phyloP scores from a whole-genome alignment of 2,113 vertebrate species.

The Xiphophorus maculatus region DNA sequence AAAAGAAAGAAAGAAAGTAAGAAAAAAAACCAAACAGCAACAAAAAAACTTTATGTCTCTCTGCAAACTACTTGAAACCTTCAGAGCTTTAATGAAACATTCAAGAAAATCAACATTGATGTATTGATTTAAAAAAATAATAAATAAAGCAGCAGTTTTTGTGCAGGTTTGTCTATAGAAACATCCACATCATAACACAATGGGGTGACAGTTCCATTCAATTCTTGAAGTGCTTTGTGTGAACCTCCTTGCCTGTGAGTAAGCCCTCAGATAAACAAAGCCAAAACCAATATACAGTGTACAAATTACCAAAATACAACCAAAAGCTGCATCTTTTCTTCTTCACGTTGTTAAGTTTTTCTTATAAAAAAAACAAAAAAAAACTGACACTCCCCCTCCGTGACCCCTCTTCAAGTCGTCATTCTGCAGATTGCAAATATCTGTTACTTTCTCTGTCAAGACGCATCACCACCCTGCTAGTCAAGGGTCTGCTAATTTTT shows the following conservation, averaged over 20 bases:
- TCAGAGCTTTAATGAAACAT: slow-evolving; percentile 82
- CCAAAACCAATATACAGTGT: slow-evolving; percentile 63
- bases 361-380: slow-evolving; percentile 6
- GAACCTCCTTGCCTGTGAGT: slow-evolving; percentile 67
- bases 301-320: slow-evolving; percentile 79
- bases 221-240: slow-evolving; percentile 38
- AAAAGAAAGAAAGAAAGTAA: slow-evolving; percentile 14
- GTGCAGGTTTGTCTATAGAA: slow-evolving; percentile 34
- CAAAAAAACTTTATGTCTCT: slow-evolving; percentile 49
- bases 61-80: slow-evolving; percentile 80
- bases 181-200: slow-evolving; percentile 31
- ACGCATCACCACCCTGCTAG: slow-evolving; percentile 64
- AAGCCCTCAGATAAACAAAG: slow-evolving; percentile 62
- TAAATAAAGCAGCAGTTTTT: slow-evolving; percentile 41
- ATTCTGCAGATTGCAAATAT: slow-evolving; percentile 35
- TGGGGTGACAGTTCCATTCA: slow-evolving; percentile 61
- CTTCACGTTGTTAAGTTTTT: slow-evolving; percentile 33
- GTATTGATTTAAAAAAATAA: slow-evolving; percentile 48
- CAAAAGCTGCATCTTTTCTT: slow-evolving; percentile 69
- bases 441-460: slow-evolving; percentile 49
- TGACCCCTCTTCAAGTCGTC: slow-evolving; percentile 5
- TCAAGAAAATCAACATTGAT: slow-evolving; percentile 56
- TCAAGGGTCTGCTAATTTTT: slow-evolving; percentile 57
- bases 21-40: slow-evolving; percentile 3
- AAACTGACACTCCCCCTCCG: background rate